Evolutionary conservation across 2,113 vertebrate genomes (phyloP).

Genomic region (Albula glossodonta): DNA sequence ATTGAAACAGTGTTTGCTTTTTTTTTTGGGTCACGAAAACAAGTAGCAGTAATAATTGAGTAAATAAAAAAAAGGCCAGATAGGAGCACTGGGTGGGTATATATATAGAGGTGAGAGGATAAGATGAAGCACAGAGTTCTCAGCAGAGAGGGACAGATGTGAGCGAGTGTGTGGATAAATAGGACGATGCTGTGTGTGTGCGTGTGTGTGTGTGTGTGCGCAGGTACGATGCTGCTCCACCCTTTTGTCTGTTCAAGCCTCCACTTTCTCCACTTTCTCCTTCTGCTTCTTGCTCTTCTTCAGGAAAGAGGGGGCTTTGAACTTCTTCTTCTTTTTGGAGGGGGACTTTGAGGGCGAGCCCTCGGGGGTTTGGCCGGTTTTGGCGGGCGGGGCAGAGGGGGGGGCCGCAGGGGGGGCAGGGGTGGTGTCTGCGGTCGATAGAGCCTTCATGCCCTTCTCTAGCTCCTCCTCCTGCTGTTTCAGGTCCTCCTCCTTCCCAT

Average conservation of each 20-base stretch:
- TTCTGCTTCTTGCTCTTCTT: slow-evolving; percentile 97
- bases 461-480: slow-evolving; percentile 68
- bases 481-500: slow-evolving; percentile 81
- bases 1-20: slow-evolving; percentile 25
- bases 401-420: slow-evolving; percentile 65
- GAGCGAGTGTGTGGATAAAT: slow-evolving; percentile 12
- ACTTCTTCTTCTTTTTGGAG: slow-evolving; percentile 99
- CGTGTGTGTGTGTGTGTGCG: slow-evolving; percentile 24
- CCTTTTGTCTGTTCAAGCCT: slow-evolving; percentile 71
- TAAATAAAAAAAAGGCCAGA: slow-evolving; percentile 13
- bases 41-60: slow-evolving; percentile 15
- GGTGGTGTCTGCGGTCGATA: slow-evolving; percentile 72
- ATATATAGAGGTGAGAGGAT: slow-evolving; percentile 2
- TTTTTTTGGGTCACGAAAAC: slow-evolving; percentile 31
- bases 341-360: slow-evolving; percentile 95
- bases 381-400: slow-evolving; percentile 63
- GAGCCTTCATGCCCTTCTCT: slow-evolving; percentile 78
- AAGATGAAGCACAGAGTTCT: background rate
- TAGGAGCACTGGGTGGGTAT: too few species aligned
- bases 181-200: slow-evolving; percentile 13
- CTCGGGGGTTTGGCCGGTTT: slow-evolving; percentile 81
- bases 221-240: background rate
- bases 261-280: slow-evolving; percentile 75
- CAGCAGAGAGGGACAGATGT: slow-evolving; percentile 11
- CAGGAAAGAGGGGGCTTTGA: slow-evolving; percentile 95